These are phyloP conservation scores for Eunapius fragilis DNA, from an alignment of 37 sponge, comb jelly and placozoan species.

Conservation along the genomic window DNA sequence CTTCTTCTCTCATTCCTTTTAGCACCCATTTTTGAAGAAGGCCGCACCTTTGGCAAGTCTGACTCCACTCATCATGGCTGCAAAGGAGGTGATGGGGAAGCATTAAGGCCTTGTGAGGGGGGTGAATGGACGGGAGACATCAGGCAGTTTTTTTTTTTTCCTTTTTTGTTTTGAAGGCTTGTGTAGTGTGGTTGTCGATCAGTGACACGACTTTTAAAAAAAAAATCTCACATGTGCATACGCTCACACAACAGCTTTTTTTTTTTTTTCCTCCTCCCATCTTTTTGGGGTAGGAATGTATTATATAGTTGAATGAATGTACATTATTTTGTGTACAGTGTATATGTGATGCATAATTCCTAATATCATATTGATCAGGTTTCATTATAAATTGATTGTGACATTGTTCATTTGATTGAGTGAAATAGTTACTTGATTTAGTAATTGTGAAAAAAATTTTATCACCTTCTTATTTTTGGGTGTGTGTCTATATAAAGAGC, in stretches of 20 bases:
- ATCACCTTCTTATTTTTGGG: no score
- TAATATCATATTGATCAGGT: not conserved
- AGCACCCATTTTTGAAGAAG: conserved; percentile 94
- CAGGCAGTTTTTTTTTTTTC: not conserved
- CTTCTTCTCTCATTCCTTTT: conserved; percentile 24
- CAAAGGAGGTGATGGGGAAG: conserved; percentile 86
- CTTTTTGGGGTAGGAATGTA: not conserved
- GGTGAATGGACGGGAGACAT: not conserved
- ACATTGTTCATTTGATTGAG: not conserved
- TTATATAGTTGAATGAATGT: not conserved
- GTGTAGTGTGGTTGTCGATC: not conserved
- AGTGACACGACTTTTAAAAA: not conserved
- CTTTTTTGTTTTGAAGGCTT: not conserved
- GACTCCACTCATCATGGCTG: conserved; percentile 91
- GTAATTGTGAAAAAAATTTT: no score
- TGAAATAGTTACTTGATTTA: no score
- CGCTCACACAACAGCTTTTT: not conserved
- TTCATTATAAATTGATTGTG: not conserved
- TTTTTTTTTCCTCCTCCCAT: not conserved
- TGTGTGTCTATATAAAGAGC: no score
- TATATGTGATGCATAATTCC: not conserved
- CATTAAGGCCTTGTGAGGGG: conserved; percentile 32
- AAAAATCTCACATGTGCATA: not conserved
- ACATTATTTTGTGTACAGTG: not conserved
- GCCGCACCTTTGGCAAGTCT: conserved; percentile 93